Percentiles rank a stretch among this genome's conserved stretches.
Conservation (phyloP, 2,797 vertebrate genomes). For the Mastacembelus armatus region DNA sequence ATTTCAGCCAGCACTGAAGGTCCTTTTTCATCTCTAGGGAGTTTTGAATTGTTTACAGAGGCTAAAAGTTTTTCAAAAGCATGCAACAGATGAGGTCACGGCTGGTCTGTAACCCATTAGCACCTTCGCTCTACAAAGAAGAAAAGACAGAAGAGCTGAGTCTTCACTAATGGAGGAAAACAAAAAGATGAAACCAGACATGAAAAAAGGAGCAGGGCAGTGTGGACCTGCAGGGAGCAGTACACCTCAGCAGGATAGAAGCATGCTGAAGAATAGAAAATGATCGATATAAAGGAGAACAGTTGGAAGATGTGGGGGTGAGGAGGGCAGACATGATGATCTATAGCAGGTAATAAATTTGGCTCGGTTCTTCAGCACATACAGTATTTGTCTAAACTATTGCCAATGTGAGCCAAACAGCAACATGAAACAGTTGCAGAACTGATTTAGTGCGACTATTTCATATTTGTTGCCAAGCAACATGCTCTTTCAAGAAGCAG, state of each 20-base stretch:
- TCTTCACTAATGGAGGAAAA: conserved; percentile 43
- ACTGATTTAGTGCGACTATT: background rate
- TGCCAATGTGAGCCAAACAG: background rate
- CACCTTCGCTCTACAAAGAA: conserved; percentile 12
- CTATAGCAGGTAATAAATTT: conserved; percentile 29
- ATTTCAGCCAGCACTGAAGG: conserved; percentile 10
- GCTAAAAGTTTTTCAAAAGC: conserved; percentile 48
- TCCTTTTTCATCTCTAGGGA: conserved; percentile 37
- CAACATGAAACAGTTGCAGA: conserved; percentile 3
- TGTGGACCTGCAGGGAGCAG: conserved; percentile 27
- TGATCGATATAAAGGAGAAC: conserved; percentile 35
- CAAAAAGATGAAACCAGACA: conserved; percentile 34
- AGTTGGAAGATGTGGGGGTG: conserved; percentile 33
- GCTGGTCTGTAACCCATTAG: conserved; percentile 40
- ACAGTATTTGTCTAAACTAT: background rate
- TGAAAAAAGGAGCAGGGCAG: conserved; percentile 31
- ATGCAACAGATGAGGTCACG: conserved; percentile 29
- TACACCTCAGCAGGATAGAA: conserved; percentile 28
- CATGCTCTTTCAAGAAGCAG: conserved; percentile 13
- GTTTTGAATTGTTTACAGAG: conserved; percentile 43
- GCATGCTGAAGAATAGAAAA: conserved; percentile 50
- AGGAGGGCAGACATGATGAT: conserved; percentile 20
- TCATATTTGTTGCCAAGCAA: conserved; percentile 40
- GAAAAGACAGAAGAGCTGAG: conserved; percentile 36
- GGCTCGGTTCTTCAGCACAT: conserved; percentile 13